Conservation (phyloP, 2,113 vertebrate species). For the Gobiocypris rarus region DNA sequence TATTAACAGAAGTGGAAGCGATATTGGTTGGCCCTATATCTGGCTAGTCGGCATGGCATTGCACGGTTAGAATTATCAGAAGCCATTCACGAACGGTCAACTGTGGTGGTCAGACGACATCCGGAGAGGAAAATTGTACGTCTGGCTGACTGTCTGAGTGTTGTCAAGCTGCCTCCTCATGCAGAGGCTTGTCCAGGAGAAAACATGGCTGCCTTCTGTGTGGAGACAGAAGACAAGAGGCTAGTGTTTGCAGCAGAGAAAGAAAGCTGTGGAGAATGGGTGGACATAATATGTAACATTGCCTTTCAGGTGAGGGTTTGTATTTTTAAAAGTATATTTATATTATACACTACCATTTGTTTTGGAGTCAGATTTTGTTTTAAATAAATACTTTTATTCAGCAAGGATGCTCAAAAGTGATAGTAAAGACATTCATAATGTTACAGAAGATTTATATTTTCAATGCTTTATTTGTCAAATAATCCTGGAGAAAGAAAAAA, state of each 20-base stretch:
- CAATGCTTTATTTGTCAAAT: neutral
- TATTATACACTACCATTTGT: neutral
- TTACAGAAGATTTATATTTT: neutral
- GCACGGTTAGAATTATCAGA: conserved; percentile 89
- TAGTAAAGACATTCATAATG: neutral
- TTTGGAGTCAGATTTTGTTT: neutral
- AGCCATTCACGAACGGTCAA: conserved; percentile 68
- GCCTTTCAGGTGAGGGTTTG: conserved; percentile 83
- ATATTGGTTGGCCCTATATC: conserved; percentile 83
- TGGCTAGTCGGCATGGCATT: conserved; percentile 80
- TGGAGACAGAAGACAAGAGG: conserved; percentile 83
- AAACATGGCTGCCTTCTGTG: conserved; percentile 84
- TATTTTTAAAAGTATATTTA: neutral
- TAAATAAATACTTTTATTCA: neutral
- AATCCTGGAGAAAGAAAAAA: neutral
- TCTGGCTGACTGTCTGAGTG: conserved; percentile 84
- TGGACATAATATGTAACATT: conserved; percentile 82
- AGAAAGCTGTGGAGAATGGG: conserved; percentile 81
- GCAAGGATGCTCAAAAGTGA: neutral
- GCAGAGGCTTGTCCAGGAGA: conserved; percentile 83
- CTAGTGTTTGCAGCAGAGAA: conserved; percentile 84
- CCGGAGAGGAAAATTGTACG: conserved; percentile 78
- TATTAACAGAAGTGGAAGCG: conserved; percentile 88
- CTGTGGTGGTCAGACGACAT: conserved; percentile 78
- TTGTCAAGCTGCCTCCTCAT: conserved; percentile 75